Evolutionary conservation across 2,888 invertebrate genomes (phyloP).

Genomic region (Meteorus cinctellus): DNA sequence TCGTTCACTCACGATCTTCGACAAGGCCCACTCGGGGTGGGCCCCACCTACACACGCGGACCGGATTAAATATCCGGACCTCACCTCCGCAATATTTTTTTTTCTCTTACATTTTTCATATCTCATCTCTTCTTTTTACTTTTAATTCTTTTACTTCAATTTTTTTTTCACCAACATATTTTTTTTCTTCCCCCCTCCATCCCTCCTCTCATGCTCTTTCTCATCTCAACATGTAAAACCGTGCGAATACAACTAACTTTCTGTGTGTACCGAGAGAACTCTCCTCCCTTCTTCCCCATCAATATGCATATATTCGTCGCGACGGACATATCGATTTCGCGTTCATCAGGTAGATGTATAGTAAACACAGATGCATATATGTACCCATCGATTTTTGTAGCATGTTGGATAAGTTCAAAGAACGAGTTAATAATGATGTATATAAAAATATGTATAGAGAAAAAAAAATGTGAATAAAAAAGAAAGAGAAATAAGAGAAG

Average conservation of each 20-base stretch:
- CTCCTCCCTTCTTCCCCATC: conserved; percentile 34
- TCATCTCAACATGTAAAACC: not conserved
- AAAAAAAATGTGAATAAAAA: conserved; percentile 9
- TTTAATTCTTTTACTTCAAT: not conserved
- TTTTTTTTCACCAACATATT: not conserved
- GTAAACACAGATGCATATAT: not conserved
- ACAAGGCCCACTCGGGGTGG: conserved; percentile 55
- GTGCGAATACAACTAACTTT: not conserved
- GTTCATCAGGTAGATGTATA: conserved; percentile 17
- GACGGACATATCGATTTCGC: conserved; percentile 40
- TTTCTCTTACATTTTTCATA: conserved; percentile 16
- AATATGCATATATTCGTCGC: conserved; percentile 45
- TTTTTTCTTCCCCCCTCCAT: not conserved
- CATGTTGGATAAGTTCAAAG: conserved; percentile 35
- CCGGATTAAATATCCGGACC: conserved; percentile 65
- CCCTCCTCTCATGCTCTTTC: not conserved
- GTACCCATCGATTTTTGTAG: conserved; percentile 5
- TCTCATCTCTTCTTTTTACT: conserved; percentile 38
- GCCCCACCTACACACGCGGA: conserved; percentile 63
- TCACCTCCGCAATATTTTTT: conserved; percentile 48
- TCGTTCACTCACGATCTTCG: conserved; percentile 63
- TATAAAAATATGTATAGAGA: conserved; percentile 12
- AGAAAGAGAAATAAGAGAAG: not conserved
- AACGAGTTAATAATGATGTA: conserved; percentile 36
- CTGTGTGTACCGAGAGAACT: conserved; percentile 18